Evolutionary conservation across 2,888 invertebrate genomes (phyloP).

Genomic region (Napeogenes inachia): DNA sequence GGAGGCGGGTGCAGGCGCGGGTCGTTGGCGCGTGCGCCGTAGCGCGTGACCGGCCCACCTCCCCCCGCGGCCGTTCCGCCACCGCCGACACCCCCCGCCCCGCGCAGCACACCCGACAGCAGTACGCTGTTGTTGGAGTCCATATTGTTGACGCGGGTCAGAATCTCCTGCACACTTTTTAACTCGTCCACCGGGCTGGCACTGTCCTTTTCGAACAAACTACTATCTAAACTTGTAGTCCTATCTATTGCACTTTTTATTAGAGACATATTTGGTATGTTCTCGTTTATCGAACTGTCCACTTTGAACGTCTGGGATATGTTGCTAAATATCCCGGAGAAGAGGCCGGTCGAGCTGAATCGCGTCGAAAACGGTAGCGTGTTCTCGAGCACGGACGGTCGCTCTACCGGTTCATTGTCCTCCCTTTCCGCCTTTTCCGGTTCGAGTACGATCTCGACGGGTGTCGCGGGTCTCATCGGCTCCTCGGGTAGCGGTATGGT

Average conservation of each 20-base stretch:
- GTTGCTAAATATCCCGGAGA: conserved; percentile 68
- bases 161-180: conserved; percentile 69
- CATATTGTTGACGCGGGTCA: conserved; percentile 74
- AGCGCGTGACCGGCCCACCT: conserved; percentile 39
- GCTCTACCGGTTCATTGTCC: conserved; percentile 41
- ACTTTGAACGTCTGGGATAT: conserved; percentile 56
- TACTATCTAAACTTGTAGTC: conserved; percentile 69
- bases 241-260: conserved; percentile 75
- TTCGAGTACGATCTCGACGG: conserved; percentile 35
- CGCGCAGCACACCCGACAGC: conserved; percentile 66
- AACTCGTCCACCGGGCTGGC: conserved; percentile 64
- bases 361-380: conserved; percentile 57
- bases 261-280: conserved; percentile 67
- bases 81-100: conserved; percentile 38
- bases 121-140: conserved; percentile 73
- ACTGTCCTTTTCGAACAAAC: conserved; percentile 64
- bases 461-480: conserved; percentile 47
- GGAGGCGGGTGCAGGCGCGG: conserved; percentile 70
- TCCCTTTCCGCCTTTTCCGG: conserved; percentile 17
- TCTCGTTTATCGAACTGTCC: conserved; percentile 58
- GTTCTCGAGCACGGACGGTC: conserved; percentile 52
- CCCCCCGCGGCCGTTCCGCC: conserved; percentile 7
- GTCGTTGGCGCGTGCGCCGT: conserved; percentile 45
- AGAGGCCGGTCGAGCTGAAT: conserved; percentile 64
- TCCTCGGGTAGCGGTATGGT: conserved; percentile 65